Conservation (phyloP, 2,888 invertebrate species). For the Drosophila emarginata region DNA sequence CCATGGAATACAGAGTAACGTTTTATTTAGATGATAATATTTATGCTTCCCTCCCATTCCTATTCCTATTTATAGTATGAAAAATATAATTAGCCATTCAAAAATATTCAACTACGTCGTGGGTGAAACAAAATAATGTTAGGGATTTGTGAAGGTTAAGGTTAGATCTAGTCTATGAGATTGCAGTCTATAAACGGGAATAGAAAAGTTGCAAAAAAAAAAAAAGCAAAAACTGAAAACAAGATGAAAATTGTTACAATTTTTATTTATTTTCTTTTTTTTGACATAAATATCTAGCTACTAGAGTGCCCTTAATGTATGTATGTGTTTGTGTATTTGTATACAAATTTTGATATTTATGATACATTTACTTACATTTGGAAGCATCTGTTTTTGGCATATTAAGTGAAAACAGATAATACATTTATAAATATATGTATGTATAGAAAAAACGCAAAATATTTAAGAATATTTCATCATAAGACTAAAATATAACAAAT, state of each 20-base stretch:
- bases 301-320: background rate
- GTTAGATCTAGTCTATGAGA: background rate
- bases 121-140: background rate
- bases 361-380: conserved; percentile 80
- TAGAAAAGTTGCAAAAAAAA: too few relatives aligned
- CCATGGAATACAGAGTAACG: background rate
- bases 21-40: background rate
- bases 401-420: conserved; percentile 70
- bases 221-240: background rate
- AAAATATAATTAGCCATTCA: conserved; percentile 1
- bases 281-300: conserved; percentile 16
- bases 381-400: conserved; percentile 81
- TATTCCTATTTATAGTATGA: background rate
- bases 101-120: background rate
- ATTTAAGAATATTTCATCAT: conserved; percentile 22
- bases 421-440: conserved; percentile 50
- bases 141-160: background rate
- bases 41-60: background rate
- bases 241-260: conserved; percentile 14
- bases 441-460: conserved; percentile 19
- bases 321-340: conserved; percentile 6
- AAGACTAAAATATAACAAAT: conserved; percentile 15
- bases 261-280: background rate
- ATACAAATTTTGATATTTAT: conserved; percentile 4
- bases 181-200: background rate